phyloP scores from a whole-genome alignment of 2,888 invertebrate species.

The Smittia aterrima region DNA sequence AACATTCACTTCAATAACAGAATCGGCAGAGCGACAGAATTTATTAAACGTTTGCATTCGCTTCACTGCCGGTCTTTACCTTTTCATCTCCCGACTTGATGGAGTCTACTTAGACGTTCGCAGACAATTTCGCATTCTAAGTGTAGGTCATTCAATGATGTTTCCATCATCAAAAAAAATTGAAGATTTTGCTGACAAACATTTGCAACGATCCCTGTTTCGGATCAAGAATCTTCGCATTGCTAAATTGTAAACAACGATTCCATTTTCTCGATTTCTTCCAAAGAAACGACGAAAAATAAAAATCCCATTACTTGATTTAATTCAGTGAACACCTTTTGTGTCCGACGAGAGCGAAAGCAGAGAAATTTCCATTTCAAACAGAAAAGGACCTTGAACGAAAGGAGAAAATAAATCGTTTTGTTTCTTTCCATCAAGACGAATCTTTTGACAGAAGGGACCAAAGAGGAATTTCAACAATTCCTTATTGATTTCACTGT shows the following conservation, averaged over 20 bases:
- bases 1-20: neutral
- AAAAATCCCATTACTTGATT: constrained; percentile 18
- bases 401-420: constrained; percentile 7
- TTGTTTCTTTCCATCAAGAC: neutral
- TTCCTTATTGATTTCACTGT: constrained; percentile 22
- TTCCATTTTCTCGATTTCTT: neutral
- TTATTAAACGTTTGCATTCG: constrained; percentile 3
- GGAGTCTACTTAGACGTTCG: too few species aligned
- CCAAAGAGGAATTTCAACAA: constrained; percentile 7
- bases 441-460: constrained; percentile 12
- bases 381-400: constrained; percentile 17
- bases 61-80: neutral
- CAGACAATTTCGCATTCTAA: too few species aligned
- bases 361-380: neutral
- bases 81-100: neutral
- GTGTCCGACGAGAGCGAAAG: neutral
- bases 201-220: too few species aligned
- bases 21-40: neutral
- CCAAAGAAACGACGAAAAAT: neutral
- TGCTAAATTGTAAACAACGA: constrained; percentile 19
- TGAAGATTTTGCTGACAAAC: too few species aligned
- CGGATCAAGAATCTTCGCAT: neutral
- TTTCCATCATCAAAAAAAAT: too few species aligned
- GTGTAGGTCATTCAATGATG: too few species aligned
- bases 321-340: constrained; percentile 25